phyloP scores from a whole-genome alignment of 1,140 invertebrate species.

The Ceratitis capitata region DNA sequence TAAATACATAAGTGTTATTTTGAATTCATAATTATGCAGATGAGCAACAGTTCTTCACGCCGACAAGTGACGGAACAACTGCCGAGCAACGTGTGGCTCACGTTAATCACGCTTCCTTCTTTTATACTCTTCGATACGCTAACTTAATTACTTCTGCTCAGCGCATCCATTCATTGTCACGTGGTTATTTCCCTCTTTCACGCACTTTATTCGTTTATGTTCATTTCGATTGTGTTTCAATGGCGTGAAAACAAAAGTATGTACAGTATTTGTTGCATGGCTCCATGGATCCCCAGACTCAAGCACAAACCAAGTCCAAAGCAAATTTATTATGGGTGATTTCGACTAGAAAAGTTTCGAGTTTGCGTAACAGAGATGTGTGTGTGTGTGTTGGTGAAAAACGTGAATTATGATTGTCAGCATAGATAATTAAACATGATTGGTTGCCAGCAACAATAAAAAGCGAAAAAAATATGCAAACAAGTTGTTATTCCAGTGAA shows the following conservation, averaged over 20 bases:
- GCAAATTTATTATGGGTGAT: background rate
- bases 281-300: background rate
- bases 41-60: constrained; percentile 51
- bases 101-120: constrained; percentile 50
- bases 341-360: too few species aligned
- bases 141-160: constrained; percentile 66
- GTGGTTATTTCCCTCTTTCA: background rate
- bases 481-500: background rate
- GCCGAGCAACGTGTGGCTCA: constrained; percentile 6
- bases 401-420: background rate
- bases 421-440: constrained; percentile 18
- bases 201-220: background rate
- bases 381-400: background rate
- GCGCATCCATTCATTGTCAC: constrained; percentile 57
- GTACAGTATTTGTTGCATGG: background rate
- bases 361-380: background rate
- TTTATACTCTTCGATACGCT: constrained; percentile 61
- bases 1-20: background rate
- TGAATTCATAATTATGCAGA: constrained; percentile 47
- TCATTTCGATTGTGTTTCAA: background rate
- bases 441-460: background rate
- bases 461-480: background rate
- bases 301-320: constrained; percentile 15
- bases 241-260: constrained; percentile 1
- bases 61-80: background rate